Evolutionary conservation across 2,797 vertebrate genomes (phyloP), one percentile per base, ranked within the genome.

Genomic region (Hippopotamyrus pictus): DNA sequence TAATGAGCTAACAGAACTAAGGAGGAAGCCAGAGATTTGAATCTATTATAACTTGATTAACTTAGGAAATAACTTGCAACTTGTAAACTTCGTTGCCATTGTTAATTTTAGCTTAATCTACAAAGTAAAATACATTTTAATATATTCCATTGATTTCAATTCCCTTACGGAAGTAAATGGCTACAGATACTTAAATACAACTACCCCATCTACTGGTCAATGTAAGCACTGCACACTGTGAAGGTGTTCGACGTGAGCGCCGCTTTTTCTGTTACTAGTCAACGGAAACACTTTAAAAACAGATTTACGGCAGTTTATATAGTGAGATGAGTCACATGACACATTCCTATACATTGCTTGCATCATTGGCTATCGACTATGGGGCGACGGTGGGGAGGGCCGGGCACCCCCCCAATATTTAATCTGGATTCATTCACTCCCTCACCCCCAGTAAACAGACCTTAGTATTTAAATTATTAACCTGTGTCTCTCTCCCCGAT

Each of bases 1-100:
- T 93, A 94, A 95, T 94, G 94, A 93, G 92, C 50, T 91, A 91
- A 92, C 92, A 91, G 93, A 95, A 95, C 95, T 95, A 92, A 93
- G 57, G 88, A 95, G 95, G 95, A 96, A 96, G 87, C 92, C 29
- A 90, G 92, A 90, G 88, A 93, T 95, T 93, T 88, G 25, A 90
- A 88, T 89, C 62, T 29, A 83, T 79, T 89, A 87, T 76, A 57
- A 87, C 46, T 76, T 89, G 89, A 89, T 89, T 87, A 87, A 41
- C 50, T n/a, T 37, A 76, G 85, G 84, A 89, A 89, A 87, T 50
- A 85, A 62, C 62, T 37, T 89, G 76, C 50, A 76, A 79, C 82
- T 84, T 76, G 87, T 87, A 53, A 54, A 87, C 57, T 48, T 86
- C 25, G 62, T 46, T 82, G 41, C 41, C 19, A 82, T 82, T 82